These are phyloP conservation scores for Drosophila mojavensis DNA, from an alignment of 1,140 invertebrate species.

Conservation along the genomic window DNA sequence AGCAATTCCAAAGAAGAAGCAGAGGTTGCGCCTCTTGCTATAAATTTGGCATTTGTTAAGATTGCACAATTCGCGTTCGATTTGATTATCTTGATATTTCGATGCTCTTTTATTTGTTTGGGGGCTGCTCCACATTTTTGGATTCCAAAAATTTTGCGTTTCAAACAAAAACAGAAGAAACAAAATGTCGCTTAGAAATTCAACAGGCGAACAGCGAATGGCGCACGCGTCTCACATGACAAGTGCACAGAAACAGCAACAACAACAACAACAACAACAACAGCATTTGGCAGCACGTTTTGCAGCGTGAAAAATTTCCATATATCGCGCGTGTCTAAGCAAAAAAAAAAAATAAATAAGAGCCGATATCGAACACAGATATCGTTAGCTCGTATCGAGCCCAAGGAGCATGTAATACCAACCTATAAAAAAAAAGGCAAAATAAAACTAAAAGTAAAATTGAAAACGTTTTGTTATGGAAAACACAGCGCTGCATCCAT, in stretches of 20 bases:
- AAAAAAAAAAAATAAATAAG: too few species aligned
- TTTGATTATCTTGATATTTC: constrained; percentile 20
- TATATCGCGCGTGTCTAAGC: constrained; percentile 67
- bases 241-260: constrained; percentile 44
- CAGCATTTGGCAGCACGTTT: constrained; percentile 57
- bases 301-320: constrained; percentile 64
- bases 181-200: constrained; percentile 57
- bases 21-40: background rate
- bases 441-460: constrained; percentile 9
- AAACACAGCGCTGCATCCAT: constrained; percentile 24
- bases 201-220: constrained; percentile 48
- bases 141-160: constrained; percentile 23
- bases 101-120: constrained; percentile 19
- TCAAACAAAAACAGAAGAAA: constrained; percentile 55
- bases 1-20: constrained; percentile 8
- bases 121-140: constrained; percentile 58
- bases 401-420: constrained; percentile 42
- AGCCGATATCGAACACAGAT: constrained; percentile 40
- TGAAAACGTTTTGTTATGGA: constrained; percentile 35
- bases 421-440: constrained; percentile 3
- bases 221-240: constrained; percentile 61
- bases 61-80: constrained; percentile 35
- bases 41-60: constrained; percentile 10
- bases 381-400: constrained; percentile 30
- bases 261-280: constrained; percentile 2